Base-by-base conservation (phyloP, 1,140 invertebrate species). In the Dolichoris vasculosae region DNA sequence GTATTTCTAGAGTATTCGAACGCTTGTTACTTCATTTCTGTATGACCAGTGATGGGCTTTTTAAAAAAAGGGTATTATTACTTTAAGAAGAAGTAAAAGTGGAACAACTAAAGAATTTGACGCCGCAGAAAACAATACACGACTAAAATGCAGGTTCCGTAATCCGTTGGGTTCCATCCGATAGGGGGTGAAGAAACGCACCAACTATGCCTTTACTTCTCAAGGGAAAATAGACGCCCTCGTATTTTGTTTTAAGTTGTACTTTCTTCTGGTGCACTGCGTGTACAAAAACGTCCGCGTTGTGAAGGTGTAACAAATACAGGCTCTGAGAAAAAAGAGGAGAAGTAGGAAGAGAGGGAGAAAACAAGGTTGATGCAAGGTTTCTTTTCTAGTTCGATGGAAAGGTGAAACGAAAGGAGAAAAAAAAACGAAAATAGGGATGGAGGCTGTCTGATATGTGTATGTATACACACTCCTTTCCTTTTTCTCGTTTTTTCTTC, bases 1-100 rank as follows among this genome's bases (percentile, higher is more conserved):
- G 51, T 75, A 82, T 75, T n/a, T 75, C 48, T 32, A 43, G 69
- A 73, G 69, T 63, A 59, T 71, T 75, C 81, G 81, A 32, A 23
- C 46, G 43, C 40, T 17, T 26, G 81, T 82, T 51, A 75, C 48
- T 59, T 82, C 40, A 75, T 59, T 82, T 9, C 38, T 32, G 59
- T 43, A 67, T 63, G 46, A 63, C 40, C 59, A 38, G 35, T 38
- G 59, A 67, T 20, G 55, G 64, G 77, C 26, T 20, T 35, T 30
- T 30, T 17, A 23, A 38, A 35, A 9, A 69, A 69, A 67, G 1
- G 35, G 40, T 69, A 35, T 23, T 69, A 17, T 4, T 15, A 17
- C n/a, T 23, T 69, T 69, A 69, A 69, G 40, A 15, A 35, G 67
- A 38, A 30, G 15, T 38, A 30, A 69, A 69, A 69, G 67, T 69